Base-by-base conservation (phyloP, 1,140 invertebrate genomes). In the Achatina immaculata region DNA sequence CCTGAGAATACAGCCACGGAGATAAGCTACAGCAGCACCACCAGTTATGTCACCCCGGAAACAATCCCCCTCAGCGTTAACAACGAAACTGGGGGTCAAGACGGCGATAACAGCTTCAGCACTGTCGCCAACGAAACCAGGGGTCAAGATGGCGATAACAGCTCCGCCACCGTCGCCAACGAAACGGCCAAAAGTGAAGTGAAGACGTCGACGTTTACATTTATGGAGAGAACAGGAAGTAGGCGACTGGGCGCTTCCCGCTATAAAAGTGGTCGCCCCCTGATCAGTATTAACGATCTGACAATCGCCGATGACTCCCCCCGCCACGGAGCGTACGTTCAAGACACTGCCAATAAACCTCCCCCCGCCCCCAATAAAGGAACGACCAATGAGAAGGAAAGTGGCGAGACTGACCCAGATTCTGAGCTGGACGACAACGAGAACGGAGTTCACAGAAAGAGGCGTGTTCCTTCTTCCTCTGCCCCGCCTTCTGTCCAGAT, bases 401-500 rank as follows among this genome's bases (percentile, higher is more conserved):
- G 31, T 28, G 31, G 1, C 0, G n/a, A 9, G 2, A 28, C 58
- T 16, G 58, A 62, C 58, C 6, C 58, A 1, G 4, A 4, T 0
- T 1, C 31, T n/a, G 58, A 9, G 58, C 16, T 6, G n/a, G 28
- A 62, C 28, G 16, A n/a, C 1, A 16, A 16, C 16, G 58, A 62
- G 28, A 62, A 21, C 16, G 6, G 1, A 9, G 7, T 31, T 62
- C 28, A 62, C 4, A 62, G 28, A 31, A 62, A 62, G 28, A 62
- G 58, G n/a, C 58, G 58, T 2, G 31, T 62, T 14, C 58, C 58
- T 6, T 14, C 58, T 19, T 62, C 58, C 3, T 45, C 71, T 11
- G 43, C 71, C 31, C 48, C 38, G 48, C 71, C 71, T 0, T 73
- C 71, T 0, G 28, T 73, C 38, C 71, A 73, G 28, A 34, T 73